Base-by-base conservation (phyloP, 2,888 invertebrate species). In the Prionchulus punctatus region DNA sequence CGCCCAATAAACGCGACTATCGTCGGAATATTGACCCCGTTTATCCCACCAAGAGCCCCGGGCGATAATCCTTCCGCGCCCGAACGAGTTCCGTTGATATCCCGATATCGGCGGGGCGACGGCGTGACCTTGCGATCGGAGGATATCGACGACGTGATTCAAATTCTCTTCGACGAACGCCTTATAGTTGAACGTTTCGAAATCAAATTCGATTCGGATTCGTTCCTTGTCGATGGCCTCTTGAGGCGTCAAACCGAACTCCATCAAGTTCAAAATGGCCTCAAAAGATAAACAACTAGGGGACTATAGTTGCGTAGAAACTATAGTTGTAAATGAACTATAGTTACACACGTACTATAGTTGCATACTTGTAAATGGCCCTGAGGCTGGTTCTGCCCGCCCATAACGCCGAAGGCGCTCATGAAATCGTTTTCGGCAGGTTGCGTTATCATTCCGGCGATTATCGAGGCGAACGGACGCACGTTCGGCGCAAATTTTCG, bases 1-100 rank as follows among this genome's bases (percentile, higher is more conserved):
- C n/a, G 64, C 68, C 69, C 69, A 70, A 54, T 65, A 65, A 4
- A 64, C 62, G 28, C 30, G 23, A 21, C 30, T 53, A 18, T 57
- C 50, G 30, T 52, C 31, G 50, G 30, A 52, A 26, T 36, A 45
- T 21, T 15, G 28, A 23, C 23, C 57, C 12, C 2, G 2, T 27
- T 36, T 15, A n/a, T 57, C 25, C 42, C 43, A 57, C 30, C 26
- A 30, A 1, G 26, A 12, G 2, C 70, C 70, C 47, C 61, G 58
- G 4, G 67, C 64, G 51, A 71, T 71, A 3, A 70, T 60, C 57
- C 70, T 70, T 21, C 70, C 71, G 45, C 67, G 58, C 1, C 71
- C 71, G 62, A 71, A 69, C 18, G 62, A 12, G 23, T 59, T 51
- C 27, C 70, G 58, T 1, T 60, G 55, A 50, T 59, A 58, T 2